Base-by-base conservation (phyloP, 2,888 invertebrate genomes). In the Cerastis leucographa region DNA sequence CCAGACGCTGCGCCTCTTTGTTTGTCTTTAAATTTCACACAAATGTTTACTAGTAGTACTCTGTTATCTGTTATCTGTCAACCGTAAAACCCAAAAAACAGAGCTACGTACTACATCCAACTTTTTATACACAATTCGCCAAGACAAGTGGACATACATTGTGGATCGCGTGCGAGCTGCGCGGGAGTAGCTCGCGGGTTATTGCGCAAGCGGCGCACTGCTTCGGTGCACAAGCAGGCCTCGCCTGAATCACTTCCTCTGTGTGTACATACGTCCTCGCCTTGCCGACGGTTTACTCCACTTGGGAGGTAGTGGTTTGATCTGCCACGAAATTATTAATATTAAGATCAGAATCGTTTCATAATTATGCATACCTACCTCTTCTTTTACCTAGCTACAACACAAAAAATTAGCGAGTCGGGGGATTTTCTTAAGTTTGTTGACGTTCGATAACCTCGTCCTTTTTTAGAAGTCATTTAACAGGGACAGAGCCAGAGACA, bases 231-330 rank as follows among this genome's bases (percentile, higher is more conserved):
- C 94, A 95, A 94, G 91, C 94, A 90, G 96, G 95, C 93, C 95
- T 94, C 91, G 91, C 89, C 92, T 91, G 94, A 94, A 92, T 94
- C 95, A 94, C 94, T 95, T 96, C 96, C 94, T 92, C 93, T 94
- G 94, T 94, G 94, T 92, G 93, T 91, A 92, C 93, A 94, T 93
- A 94, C 94, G 95, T 95, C 96, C 95, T 95, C 94, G 94, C 91
- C 89, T 86, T 83, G 78, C 74, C 46, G 81, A 35, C 74, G 76
- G 84, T 85, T 78, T 81, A 83, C 14, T 89, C 90, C 87, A 78
- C 90, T 92, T 93, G 81, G 67, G 42, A 42, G 89, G 64, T 0
- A 1, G 8, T n/a, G 49, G 66, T 44, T 35, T 22, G 42, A 9
- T 40, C 51, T 46, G 19, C 2, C 25, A 49, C 22, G 2, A 17